Conservation (phyloP, 2,113 vertebrate genomes). For the Bubalus kerabau region DNA sequence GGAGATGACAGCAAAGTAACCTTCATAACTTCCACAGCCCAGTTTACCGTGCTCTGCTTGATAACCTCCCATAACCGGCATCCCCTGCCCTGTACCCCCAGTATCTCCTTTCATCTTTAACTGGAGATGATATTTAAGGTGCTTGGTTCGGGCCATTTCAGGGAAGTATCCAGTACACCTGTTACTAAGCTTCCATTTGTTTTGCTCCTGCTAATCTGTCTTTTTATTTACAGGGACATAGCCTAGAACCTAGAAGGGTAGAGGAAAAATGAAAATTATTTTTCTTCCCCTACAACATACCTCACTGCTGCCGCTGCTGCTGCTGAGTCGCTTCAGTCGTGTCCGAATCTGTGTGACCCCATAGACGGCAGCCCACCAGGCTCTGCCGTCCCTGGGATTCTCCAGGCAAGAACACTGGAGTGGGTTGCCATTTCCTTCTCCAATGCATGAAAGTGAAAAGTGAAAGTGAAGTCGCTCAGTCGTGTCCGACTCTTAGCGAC, state of each 20-base stretch:
- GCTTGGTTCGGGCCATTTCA: background rate
- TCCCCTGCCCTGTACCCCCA: background rate
- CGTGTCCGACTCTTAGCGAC: too few species aligned
- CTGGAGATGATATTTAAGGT: background rate
- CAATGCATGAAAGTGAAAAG: too few species aligned
- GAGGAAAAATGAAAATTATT: background rate
- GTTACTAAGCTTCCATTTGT: background rate
- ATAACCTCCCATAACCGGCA: background rate
- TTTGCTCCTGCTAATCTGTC: background rate
- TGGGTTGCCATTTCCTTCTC: too few species aligned
- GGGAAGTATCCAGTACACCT: background rate
- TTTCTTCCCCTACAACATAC: background rate
- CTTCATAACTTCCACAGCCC: background rate
- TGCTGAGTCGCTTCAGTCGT: too few species aligned
- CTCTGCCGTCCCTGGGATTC: too few species aligned
- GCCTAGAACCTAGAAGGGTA: background rate
- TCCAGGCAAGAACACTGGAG: too few species aligned
- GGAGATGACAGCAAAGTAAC: background rate
- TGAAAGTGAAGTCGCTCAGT: too few species aligned
- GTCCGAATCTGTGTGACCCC: too few species aligned
- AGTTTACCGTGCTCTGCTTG: background rate
- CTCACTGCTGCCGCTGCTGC: too few species aligned
- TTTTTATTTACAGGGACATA: background rate
- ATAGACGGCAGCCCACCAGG: too few species aligned
- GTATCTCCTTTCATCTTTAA: background rate